These are phyloP conservation scores for Olivierus martensii DNA, from an alignment of 1,140 invertebrate species.

Conservation along the genomic window DNA sequence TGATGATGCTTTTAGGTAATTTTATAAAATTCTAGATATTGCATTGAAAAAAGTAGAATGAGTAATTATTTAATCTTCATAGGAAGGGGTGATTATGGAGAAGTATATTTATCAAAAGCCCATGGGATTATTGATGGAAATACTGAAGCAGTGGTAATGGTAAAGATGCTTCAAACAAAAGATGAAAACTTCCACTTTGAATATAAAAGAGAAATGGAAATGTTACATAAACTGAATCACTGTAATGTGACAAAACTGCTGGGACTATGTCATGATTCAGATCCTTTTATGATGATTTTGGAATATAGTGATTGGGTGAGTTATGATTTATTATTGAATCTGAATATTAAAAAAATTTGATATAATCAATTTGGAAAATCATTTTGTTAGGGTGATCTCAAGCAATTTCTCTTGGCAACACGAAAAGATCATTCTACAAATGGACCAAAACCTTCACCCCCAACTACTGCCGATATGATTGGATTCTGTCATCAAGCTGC, in stretches of 20 bases:
- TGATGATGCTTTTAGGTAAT: constrained; percentile 51
- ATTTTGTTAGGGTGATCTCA: constrained; percentile 80
- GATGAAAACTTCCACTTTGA: constrained; percentile 62
- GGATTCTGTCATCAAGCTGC: constrained; percentile 62
- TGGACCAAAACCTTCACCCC: constrained; percentile 38
- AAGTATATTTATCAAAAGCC: constrained; percentile 62
- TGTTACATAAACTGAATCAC: constrained; percentile 64
- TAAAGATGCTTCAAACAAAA: constrained; percentile 57
- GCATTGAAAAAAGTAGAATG: background rate
- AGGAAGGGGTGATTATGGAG: constrained; percentile 80
- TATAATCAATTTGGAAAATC: constrained; percentile 83
- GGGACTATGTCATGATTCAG: constrained; percentile 63
- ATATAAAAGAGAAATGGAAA: constrained; percentile 72
- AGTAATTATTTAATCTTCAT: background rate
- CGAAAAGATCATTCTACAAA: constrained; percentile 39
- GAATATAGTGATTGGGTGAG: constrained; percentile 78
- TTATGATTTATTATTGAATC: background rate
- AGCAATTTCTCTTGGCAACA: constrained; percentile 80
- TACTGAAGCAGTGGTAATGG: constrained; percentile 40
- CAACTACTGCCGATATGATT: constrained; percentile 53
- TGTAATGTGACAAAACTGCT: constrained; percentile 61
- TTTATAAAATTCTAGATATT: too few relatives aligned
- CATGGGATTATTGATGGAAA: background rate
- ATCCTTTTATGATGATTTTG: constrained; percentile 75
- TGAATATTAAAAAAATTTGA: constrained; percentile 22